Evolutionary conservation across 2,888 invertebrate genomes (phyloP).

Genomic region (Stramonita haemastoma): DNA sequence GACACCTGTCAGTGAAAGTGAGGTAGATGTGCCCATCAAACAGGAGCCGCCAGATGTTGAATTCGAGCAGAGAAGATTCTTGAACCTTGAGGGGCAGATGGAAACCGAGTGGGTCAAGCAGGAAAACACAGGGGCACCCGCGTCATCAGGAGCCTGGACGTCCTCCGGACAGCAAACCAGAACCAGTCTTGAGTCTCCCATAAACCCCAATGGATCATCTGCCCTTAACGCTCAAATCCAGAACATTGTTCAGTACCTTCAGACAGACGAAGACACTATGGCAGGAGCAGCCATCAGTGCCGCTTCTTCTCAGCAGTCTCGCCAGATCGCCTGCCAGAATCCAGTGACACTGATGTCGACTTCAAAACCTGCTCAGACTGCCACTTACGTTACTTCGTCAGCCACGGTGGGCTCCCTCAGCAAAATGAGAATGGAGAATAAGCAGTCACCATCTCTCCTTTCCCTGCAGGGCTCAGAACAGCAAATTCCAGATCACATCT

Average conservation of each 20-base stretch:
- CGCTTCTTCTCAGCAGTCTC: not conserved
- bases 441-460: not conserved
- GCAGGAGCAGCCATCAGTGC: not conserved
- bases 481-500: not conserved
- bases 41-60: not conserved
- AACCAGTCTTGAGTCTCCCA: not conserved
- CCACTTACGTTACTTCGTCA: not conserved
- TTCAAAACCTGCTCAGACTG: not conserved
- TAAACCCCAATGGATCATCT: not conserved
- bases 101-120: not conserved
- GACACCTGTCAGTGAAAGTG: constrained; percentile 22
- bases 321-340: not conserved
- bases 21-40: constrained; percentile 2
- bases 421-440: not conserved
- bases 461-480: not conserved
- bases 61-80: constrained; percentile 1
- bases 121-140: not conserved
- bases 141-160: not conserved
- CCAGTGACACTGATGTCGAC: not conserved
- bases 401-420: constrained; percentile 7
- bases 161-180: constrained; percentile 26
- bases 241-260: constrained; percentile 23
- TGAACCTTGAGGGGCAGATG: not conserved
- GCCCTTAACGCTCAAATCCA: not conserved
- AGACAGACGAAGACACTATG: not conserved